Evolutionary conservation across 2,888 invertebrate species (phyloP).

Genomic region (Ypsolopha sequella): DNA sequence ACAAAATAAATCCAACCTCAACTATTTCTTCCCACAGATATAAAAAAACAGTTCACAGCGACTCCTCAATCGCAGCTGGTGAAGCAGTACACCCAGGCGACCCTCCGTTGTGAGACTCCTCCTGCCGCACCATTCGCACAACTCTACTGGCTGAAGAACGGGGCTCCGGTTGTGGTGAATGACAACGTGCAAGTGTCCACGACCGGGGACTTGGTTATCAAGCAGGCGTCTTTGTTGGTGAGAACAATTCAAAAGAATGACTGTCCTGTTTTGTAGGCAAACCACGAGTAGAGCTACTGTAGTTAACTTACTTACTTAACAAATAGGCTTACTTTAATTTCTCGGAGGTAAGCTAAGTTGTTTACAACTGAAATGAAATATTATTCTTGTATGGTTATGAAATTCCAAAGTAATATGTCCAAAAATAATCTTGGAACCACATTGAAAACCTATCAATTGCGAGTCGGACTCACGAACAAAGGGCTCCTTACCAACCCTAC

Average conservation of each 20-base stretch:
- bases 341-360: too few species aligned
- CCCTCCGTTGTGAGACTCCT: constrained; percentile 90
- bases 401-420: too few species aligned
- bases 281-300: not conserved
- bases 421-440: too few species aligned
- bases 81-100: constrained; percentile 86
- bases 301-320: too few species aligned
- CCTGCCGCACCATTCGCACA: constrained; percentile 89
- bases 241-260: constrained; percentile 17
- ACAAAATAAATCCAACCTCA: too few species aligned
- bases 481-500: too few species aligned
- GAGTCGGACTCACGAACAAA: too few species aligned
- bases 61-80: constrained; percentile 88
- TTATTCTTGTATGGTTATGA: too few species aligned
- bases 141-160: constrained; percentile 89
- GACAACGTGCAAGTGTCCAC: constrained; percentile 81
- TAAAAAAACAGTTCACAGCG: constrained; percentile 90
- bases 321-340: too few species aligned
- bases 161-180: constrained; percentile 74
- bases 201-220: constrained; percentile 87
- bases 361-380: too few species aligned
- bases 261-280: not conserved
- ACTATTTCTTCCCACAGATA: constrained; percentile 68
- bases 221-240: constrained; percentile 83
- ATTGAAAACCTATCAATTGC: too few species aligned